Evolutionary conservation across 2,888 invertebrate genomes (phyloP).

Genomic region (Diarsia brunnea): DNA sequence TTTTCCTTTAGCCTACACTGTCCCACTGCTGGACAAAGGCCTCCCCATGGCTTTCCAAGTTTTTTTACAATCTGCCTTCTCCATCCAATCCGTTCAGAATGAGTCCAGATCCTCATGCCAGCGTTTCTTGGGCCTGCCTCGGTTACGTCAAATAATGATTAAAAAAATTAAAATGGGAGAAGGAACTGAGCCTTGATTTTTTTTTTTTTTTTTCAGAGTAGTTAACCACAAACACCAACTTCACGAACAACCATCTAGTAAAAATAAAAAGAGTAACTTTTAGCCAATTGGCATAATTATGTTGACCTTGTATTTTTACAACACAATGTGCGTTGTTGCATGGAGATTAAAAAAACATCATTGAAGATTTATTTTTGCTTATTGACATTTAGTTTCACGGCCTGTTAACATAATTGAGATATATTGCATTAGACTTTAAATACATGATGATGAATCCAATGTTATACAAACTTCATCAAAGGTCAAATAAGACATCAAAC

Average conservation of each 20-base stretch:
- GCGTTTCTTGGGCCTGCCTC: no score
- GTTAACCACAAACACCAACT: neutral
- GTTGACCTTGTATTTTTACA: constrained; percentile 1
- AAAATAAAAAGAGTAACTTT: neutral
- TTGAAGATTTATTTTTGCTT: neutral
- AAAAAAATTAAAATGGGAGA: neutral
- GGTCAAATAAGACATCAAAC: neutral
- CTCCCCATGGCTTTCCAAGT: no score
- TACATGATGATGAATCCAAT: neutral
- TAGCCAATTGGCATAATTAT: neutral
- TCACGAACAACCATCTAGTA: neutral
- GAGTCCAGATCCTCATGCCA: no score
- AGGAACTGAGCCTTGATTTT: neutral
- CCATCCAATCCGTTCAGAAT: no score
- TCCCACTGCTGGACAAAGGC: no score
- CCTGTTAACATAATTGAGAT: neutral
- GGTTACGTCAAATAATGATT: no score
- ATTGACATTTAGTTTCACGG: neutral
- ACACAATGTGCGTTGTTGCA: neutral
- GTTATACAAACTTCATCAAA: neutral
- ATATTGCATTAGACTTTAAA: neutral
- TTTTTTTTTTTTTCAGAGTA: neutral
- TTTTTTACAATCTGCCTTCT: no score
- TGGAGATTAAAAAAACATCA: neutral
- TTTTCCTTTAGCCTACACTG: no score